A percentile compares a stretch with the other conserved stretches of the same genome.
These are phyloP conservation scores for Drosophila tsacasi DNA, from an alignment of 1,140 invertebrate species.

Conservation along the genomic window DNA sequence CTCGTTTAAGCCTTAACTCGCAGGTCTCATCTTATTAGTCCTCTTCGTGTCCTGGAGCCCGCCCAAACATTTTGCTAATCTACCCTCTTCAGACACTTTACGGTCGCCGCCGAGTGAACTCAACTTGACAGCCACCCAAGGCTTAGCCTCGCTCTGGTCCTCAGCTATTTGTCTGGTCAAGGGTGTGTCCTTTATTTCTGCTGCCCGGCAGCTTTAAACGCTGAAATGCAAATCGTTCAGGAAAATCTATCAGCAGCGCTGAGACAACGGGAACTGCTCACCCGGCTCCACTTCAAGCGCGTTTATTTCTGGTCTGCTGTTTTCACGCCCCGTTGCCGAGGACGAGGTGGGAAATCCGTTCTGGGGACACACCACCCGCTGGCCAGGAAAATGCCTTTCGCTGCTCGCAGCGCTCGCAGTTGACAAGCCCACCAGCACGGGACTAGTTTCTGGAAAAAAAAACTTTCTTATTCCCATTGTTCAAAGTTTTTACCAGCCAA, in stretches of 20 bases:
- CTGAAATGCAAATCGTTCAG: constrained; percentile 52
- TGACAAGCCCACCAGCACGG: constrained; percentile 68
- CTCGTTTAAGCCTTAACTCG: neutral
- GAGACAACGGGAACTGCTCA: neutral
- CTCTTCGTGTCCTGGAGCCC: constrained; percentile 9
- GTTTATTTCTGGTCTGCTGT: constrained; percentile 38
- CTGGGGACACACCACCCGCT: constrained; percentile 52
- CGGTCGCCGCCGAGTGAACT: constrained; percentile 26
- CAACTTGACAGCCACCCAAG: constrained; percentile 51
- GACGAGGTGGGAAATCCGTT: neutral
- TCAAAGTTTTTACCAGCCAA: constrained; percentile 64
- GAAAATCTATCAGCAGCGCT: constrained; percentile 31
- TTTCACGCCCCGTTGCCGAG: constrained; percentile 68
- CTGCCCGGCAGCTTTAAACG: constrained; percentile 16
- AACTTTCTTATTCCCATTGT: constrained; percentile 76
- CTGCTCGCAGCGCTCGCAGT: constrained; percentile 66
- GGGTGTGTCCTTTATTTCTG: constrained; percentile 16
- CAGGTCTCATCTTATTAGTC: constrained; percentile 25
- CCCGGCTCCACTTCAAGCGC: constrained; percentile 28
- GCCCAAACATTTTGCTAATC: constrained; percentile 54
- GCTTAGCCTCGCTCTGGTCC: constrained; percentile 20
- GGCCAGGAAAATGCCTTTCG: constrained; percentile 61
- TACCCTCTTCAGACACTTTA: constrained; percentile 71
- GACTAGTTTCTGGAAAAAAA: constrained; percentile 61
- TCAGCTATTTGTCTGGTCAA: constrained; percentile 44